These are phyloP conservation scores for Sebastes reedi DNA, from an alignment of 2,797 vertebrate genomes.

Conservation along the genomic window DNA sequence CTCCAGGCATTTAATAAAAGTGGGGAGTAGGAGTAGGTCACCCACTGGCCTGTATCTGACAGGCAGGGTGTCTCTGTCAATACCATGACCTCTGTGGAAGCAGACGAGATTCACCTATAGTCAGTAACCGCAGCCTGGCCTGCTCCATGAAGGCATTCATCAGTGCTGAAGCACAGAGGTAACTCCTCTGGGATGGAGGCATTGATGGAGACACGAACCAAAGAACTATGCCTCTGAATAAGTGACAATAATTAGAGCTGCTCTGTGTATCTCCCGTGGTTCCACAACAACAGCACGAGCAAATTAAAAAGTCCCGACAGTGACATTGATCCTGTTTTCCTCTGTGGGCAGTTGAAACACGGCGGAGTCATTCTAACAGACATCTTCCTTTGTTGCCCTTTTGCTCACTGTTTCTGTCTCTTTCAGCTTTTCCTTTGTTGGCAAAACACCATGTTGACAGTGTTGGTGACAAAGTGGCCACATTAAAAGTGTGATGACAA, in stretches of 20 bases:
- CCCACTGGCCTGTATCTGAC: conserved; percentile 65
- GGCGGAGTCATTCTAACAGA: conserved; percentile 44
- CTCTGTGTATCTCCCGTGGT: conserved; percentile 52
- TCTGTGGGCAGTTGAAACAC: conserved; percentile 53
- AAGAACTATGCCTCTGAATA: conserved; percentile 50
- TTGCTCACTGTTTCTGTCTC: conserved; percentile 31
- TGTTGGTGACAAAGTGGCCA: conserved; percentile 46
- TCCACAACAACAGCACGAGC: conserved; percentile 55
- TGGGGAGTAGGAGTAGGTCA: conserved; percentile 57
- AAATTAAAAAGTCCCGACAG: conserved; percentile 71
- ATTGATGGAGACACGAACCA: conserved; percentile 37
- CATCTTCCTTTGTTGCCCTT: conserved; percentile 60
- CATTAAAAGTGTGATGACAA: conserved; percentile 51
- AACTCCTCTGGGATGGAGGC: conserved; percentile 35
- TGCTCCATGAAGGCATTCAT: conserved; percentile 29
- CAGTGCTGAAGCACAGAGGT: conserved; percentile 14
- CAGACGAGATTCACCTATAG: conserved; percentile 43
- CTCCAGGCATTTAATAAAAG: conserved; percentile 67
- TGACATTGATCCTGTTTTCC: conserved; percentile 69
- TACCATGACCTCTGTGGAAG: conserved; percentile 64
- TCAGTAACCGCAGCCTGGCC: conserved; percentile 17
- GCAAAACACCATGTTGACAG: conserved; percentile 33
- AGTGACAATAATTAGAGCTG: conserved; percentile 69
- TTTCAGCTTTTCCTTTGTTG: conserved; percentile 17
- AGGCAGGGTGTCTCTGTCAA: conserved; percentile 63